Evolutionary conservation across 2,797 vertebrate genomes (phyloP), one percentile per base, ranked within the genome.

Genomic region (Strix occidentalis): DNA sequence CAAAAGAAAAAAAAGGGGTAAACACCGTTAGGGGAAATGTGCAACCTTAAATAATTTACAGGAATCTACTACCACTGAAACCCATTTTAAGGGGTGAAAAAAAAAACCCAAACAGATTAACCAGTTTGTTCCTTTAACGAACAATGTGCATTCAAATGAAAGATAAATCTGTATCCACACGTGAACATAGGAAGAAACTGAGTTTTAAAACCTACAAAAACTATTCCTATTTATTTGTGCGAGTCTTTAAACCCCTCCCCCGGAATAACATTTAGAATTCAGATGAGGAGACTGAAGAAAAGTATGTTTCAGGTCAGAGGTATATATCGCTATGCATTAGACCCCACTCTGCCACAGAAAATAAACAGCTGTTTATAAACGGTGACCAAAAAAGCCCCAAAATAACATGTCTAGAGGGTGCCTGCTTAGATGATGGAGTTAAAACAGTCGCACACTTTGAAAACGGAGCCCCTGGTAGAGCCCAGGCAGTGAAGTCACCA

Each of bases 71-170:
- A 33, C 11, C 50, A 69, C 10, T 61, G 21, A 89, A 86, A 84
- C 4, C 31, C 65, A 17, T 15, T 74, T 41, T 50, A 71, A 39
- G 16, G 29, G 6, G 4, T 23, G 12, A 25, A 28, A 2, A 28
- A 33, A 56, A 54, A 28, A 33, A 1, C 2, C 11, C 63, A 78
- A 5, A 37, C 43, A 24, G 16, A 16, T 48, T 39, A 85, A 56
- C 33, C 50, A 63, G 31, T 35, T 79, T 66, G 31, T 9, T 84
- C 66, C 76, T 76, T 63, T 54, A 72, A 51, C 41, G 25, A 29
- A 37, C n/a, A 69, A 46, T 1, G 41, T 19, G 11, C 1, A 0
- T 35, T 65, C 46, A 74, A 33, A 61, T 3, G 31, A 28, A 23
- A 86, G 3, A 70, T 33, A 93, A 64, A 82, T 45, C 53, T 7